Conservation (phyloP, 1,140 invertebrate species). For the Anthonomus grandis region DNA sequence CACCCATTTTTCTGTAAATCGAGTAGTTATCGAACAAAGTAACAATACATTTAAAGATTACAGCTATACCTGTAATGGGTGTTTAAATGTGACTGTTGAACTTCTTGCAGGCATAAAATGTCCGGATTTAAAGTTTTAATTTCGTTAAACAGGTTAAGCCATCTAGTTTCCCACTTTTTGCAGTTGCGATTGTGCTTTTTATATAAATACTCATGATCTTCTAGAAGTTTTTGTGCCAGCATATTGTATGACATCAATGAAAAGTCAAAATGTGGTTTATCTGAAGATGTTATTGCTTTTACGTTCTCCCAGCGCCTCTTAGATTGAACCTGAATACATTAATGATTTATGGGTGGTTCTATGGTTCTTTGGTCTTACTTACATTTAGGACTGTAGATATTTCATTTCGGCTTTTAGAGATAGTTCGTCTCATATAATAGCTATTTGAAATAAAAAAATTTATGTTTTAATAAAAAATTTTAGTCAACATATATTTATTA, state of each 20-base stretch:
- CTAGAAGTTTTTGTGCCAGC: constrained; percentile 76
- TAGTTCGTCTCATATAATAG: not conserved
- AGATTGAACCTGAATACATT: not conserved
- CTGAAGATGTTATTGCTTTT: not conserved
- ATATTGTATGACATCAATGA: constrained; percentile 81
- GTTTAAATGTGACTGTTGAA: constrained; percentile 72
- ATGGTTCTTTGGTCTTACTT: not conserved
- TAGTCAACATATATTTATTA: not conserved
- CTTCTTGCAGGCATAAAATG: constrained; percentile 83
- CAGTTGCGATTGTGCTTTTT: constrained; percentile 54
- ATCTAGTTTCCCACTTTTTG: constrained; percentile 70
- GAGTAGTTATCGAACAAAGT: constrained; percentile 10
- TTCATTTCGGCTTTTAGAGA: not conserved
- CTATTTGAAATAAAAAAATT: not conserved
- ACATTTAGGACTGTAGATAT: not conserved
- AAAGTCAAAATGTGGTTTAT: constrained; percentile 35
- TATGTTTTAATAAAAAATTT: not conserved
- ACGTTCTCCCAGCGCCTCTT: constrained; percentile 49
- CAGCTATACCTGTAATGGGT: constrained; percentile 56
- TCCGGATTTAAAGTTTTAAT: constrained; percentile 68
- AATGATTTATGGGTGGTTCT: constrained; percentile 52
- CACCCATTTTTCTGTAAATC: constrained; percentile 38
- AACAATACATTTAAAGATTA: constrained; percentile 46
- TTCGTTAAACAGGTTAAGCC: constrained; percentile 66
- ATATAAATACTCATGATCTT: constrained; percentile 75